These are phyloP conservation scores for Oreochromis spilurus DNA, from an alignment of 2,113 vertebrate species.

Conservation along the genomic window DNA sequence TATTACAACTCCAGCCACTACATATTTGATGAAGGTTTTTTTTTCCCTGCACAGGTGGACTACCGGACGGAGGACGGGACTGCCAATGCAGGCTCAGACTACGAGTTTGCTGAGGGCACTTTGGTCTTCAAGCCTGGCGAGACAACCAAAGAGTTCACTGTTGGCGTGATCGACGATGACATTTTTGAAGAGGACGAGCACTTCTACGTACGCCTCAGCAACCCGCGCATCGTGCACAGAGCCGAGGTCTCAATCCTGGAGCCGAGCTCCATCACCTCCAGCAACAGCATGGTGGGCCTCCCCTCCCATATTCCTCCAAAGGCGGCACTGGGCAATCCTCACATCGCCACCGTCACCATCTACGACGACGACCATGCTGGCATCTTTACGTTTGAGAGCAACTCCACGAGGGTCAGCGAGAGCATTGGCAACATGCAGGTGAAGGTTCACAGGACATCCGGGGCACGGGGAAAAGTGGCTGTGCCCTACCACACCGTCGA, in stretches of 20 bases:
- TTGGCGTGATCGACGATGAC: constrained; percentile 83
- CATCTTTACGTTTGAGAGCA: constrained; percentile 79
- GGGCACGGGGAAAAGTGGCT: constrained; percentile 79
- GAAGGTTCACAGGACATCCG: constrained; percentile 81
- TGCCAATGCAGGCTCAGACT: constrained; percentile 82
- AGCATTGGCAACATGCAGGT: constrained; percentile 80
- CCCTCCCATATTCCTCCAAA: constrained; percentile 64
- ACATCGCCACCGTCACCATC: constrained; percentile 80
- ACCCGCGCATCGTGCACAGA: constrained; percentile 72
- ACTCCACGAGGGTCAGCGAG: constrained; percentile 76
- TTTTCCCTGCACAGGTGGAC: constrained; percentile 68
- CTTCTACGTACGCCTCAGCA: constrained; percentile 80
- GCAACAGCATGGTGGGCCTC: constrained; percentile 66
- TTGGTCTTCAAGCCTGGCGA: constrained; percentile 80
- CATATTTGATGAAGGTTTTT: constrained; percentile 26
- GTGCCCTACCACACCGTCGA: constrained; percentile 78
- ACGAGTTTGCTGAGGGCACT: constrained; percentile 81
- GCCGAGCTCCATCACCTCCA: constrained; percentile 64
- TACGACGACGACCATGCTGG: constrained; percentile 85
- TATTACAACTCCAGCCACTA: background rate
- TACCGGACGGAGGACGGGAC: constrained; percentile 82
- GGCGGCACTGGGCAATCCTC: constrained; percentile 67
- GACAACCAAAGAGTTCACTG: constrained; percentile 75
- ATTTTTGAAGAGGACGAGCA: constrained; percentile 85
- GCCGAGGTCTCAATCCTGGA: constrained; percentile 70